Evolutionary conservation across 2,888 invertebrate species (phyloP).

Genomic region (Dynastes grantii): DNA sequence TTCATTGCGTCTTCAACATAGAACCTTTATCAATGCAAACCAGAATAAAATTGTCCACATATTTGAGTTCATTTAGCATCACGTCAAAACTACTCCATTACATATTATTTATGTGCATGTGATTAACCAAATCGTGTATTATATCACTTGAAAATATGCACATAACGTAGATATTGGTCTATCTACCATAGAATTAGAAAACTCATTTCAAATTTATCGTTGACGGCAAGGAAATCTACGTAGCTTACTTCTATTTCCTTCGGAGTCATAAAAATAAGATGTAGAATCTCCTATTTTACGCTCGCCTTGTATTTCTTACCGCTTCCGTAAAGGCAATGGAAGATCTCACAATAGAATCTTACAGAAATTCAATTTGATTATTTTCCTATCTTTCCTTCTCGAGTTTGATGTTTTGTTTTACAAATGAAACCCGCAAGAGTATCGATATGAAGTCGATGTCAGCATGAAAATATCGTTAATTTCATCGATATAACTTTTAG

Average conservation of each 20-base stretch:
- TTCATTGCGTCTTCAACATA: too few relatives aligned
- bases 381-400: not conserved
- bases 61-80: too few relatives aligned
- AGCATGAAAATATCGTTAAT: too few relatives aligned
- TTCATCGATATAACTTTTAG: too few relatives aligned
- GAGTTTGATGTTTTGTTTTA: not conserved
- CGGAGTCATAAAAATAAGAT: not conserved
- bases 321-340: not conserved
- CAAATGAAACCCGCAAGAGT: too few relatives aligned
- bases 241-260: not conserved
- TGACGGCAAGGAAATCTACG: not conserved
- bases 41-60: too few relatives aligned
- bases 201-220: constrained; percentile 1
- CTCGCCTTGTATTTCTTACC: not conserved
- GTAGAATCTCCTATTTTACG: not conserved
- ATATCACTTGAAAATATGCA: too few relatives aligned
- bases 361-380: constrained; percentile 4
- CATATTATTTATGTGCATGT: too few relatives aligned
- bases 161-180: not conserved
- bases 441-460: too few relatives aligned
- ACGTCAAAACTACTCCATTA: too few relatives aligned
- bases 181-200: not conserved
- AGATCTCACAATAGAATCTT: not conserved
- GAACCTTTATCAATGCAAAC: too few relatives aligned
- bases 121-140: too few relatives aligned